Evolutionary conservation across 2,113 vertebrate genomes (phyloP), one percentile per base, ranked within the genome.

Genomic region (Serilophus lunatus): DNA sequence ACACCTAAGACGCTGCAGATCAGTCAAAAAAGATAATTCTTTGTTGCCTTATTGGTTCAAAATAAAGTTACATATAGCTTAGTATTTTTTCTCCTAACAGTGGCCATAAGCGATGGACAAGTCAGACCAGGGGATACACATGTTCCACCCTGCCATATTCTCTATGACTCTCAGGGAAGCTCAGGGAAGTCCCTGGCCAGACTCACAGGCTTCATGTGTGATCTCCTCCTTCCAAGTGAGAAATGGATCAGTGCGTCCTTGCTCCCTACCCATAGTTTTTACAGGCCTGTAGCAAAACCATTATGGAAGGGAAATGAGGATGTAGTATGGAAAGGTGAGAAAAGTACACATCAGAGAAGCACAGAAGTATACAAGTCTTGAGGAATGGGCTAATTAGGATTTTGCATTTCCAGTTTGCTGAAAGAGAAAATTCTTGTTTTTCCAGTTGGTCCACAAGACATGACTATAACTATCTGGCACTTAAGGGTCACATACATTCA

Each of bases 131-230:
- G 5, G 25, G 5, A 13, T 49, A 10, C 18, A 5, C 20, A 2
- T 18, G 8, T 68, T 49, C 10, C 14, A 18, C n/a, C 14, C n/a
- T 5, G 36, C 24, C 9, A 3, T 49, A 38, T 9, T 50, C 38
- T 65, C 38, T 50, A 5, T 45, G 45, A 36, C 4, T 82, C 13
- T 54, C 40, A 31, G n/a, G n/a, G n/a, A n/a, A n/a, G 49, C 79
- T 69, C 29, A 20, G 20, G 13, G 36, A 60, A 56, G 7, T 33
- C 47, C 26, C 35, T 36, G 40, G 31, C 18, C 61, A 45, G n/a
- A 33, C 18, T 49, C 4, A 1, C 4, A 31, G 63, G 4, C 23
- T 88, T 40, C 17, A 7, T 0, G 1, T 0, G 1, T 1, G 4
- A 31, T 25, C 25, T 66, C 20, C 18, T 82, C 13, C 35, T 90